Base-by-base conservation (phyloP, 2,113 vertebrate species). In the Psettodes erumei region DNA sequence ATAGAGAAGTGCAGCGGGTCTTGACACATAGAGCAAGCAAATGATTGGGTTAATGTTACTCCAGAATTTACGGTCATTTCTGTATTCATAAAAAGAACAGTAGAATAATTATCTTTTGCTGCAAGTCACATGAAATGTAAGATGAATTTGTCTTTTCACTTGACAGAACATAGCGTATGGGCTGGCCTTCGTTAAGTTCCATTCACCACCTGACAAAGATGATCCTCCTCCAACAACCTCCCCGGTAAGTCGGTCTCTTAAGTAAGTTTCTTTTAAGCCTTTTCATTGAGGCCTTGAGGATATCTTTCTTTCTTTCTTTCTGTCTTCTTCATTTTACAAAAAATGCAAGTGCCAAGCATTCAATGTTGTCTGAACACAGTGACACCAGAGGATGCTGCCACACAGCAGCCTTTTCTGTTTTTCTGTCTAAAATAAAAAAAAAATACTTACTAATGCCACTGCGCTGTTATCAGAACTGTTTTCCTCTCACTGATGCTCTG, bases 141-240 rank as follows among this genome's bases (percentile, higher is more conserved):
- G 0, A 28, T 58, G 13, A 1, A n/a, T 71, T 19, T 83, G 23
- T 88, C 0, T 77, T 16, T 84, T 8, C 53, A 1, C 37, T 65
- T 77, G 53, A 5, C 67, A 97, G 96, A 95, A 93, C 67, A 88
- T 95, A 21, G 92, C 95, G 0, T 97, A 97, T 1, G 96, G 96
- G 37, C 82, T 98, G 58, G 93, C 96, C 33, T 97, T 98, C 75
- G 86, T 97, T 6, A 95, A 93, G 74, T 94, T 98, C 77, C 94
- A 97, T 76, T 97, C 96, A 0, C 94, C 95, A 12, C 95, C 96
- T 2, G 94, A 96, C 69, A 94, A 93, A 84, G 92, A 89, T 0
- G 94, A 96, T 16, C 81, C 77, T 6, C 79, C 86, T 27, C 53
- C 83, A 11, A 21, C 82, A 11, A 75, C 91, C 8, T 82, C 95